Evolutionary conservation across 2,797 vertebrate genomes (phyloP), one percentile per base, ranked within the genome.

Genomic region (Dendrocincla fuliginosa): DNA sequence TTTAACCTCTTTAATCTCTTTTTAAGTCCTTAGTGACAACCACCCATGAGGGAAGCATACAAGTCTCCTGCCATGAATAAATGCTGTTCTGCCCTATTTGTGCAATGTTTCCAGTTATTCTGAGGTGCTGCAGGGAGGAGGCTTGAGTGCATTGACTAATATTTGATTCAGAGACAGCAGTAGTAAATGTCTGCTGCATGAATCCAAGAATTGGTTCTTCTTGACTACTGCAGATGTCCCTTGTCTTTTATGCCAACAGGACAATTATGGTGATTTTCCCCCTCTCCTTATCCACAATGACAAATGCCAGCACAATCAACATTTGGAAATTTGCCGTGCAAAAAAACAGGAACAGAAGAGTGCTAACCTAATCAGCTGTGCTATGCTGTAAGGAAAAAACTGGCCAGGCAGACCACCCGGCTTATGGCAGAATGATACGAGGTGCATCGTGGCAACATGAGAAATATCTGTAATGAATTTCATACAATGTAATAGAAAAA

Each of bases 171-270:
- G 57, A 80, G 49, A 42, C 33, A 76, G 64, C 27, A 96, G 78
- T 6, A 77, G 69, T 17, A 83, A 83, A 87, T 39, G 33, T 39
- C 57, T 90, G 88, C 60, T 90, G 52, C 49, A 47, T 8, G 27
- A 77, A 83, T 89, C 68, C 81, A 93, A 77, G 87, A 89, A 77
- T 75, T 84, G 75, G 30, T 61, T 80, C 82, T 87, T 79, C 60
- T 74, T 80, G 53, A 67, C 30, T 64, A 19, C 35, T 85, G 90
- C 81, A 85, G 79, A 95, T 90, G 69, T 87, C 76, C 56, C 55
- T 85, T 61, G 19, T 47, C 71, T 87, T 75, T 92, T 69, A 75
- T 65, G 90, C 91, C 91, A 96, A 63, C 4, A 65, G 53, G 53
- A 78, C 61, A 35, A 84, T 86, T 88, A 89, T 24, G 30, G 57